Base-by-base conservation (phyloP, 2,797 vertebrate genomes). In the Rhinichthys osculus region DNA sequence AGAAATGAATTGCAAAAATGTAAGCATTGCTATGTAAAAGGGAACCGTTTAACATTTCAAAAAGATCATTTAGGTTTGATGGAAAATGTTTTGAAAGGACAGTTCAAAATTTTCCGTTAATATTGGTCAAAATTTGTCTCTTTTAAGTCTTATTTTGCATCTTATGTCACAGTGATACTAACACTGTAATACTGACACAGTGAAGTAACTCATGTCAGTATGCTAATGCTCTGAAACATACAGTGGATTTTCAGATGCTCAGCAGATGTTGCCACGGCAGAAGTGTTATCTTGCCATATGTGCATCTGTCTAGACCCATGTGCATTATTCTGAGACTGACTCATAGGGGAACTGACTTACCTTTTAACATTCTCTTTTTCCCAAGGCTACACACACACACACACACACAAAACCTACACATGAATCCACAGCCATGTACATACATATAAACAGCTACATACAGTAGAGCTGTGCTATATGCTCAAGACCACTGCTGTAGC, bases 331-430 rank as follows among this genome's bases (percentile, higher is more conserved):
- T 59, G 80, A 83, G 80, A 80, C 79, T 83, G 62, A 85, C 52
- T 80, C 70, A 59, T 69, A 88, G 38, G 66, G 52, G 62, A 90
- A 87, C 79, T 76, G 88, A 89, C 85, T 80, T 87, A 79, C 81
- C 78, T 85, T 88, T 90, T 81, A 87, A 59, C 69, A 83, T 67
- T 52, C 33, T 78, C 16, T 35, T 70, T 72, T 77, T 35, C 73
- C 76, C 69, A 11, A 76, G 80, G 82, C 67, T 38, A 72, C 72
- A 57, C 21, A 40, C 33, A 21, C 78, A 64, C n/a, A 64, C 47
- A 74, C 19, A 73, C n/a, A 47, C 27, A 33, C 44, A 27, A 57
- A 38, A 38, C 38, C 38, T 38, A 38, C 38, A 38, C 38, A 38
- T 6, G 38, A 70, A 54, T 16, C 6, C 78, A 81, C 42, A 81